A percentile compares a stretch with the other conserved stretches of the same genome.
Conservation (phyloP, 2,797 vertebrate genomes). For the Lerista edwardsae region DNA sequence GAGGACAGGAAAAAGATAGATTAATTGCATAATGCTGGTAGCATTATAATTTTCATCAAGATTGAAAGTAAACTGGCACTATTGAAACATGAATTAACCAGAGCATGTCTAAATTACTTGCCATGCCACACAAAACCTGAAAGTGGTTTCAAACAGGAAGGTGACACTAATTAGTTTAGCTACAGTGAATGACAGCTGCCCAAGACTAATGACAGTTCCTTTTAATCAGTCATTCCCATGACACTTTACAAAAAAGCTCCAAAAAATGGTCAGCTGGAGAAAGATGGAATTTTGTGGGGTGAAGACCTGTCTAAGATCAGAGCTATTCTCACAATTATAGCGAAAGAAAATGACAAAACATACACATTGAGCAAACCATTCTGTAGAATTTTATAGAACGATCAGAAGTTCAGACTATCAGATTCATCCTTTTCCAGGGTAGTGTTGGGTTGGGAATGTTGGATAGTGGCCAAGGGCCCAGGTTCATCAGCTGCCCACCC, state of each 20-base stretch:
- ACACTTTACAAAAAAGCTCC: not conserved
- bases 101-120: conserved; percentile 20
- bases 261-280: not conserved
- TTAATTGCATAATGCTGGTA: not conserved
- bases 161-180: conserved; percentile 23
- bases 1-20: not conserved
- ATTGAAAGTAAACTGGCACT: not conserved
- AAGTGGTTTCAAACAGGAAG: not conserved
- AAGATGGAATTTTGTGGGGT: not conserved
- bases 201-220: not conserved
- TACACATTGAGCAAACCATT: too few species aligned
- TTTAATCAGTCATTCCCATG: not conserved
- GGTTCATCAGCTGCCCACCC: too few species aligned
- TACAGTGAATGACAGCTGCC: conserved; percentile 8
- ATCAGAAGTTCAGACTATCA: too few species aligned
- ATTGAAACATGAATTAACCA: conserved; percentile 22
- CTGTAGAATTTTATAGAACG: too few species aligned
- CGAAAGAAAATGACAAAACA: too few species aligned
- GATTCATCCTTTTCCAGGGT: too few species aligned
- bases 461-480: too few species aligned
- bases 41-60: not conserved
- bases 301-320: not conserved
- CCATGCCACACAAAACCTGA: not conserved
- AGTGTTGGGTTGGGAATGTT: too few species aligned
- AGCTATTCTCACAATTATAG: too few species aligned